Evolutionary conservation across 2,888 invertebrate genomes (phyloP).

Genomic region (Sesamia inferens): DNA sequence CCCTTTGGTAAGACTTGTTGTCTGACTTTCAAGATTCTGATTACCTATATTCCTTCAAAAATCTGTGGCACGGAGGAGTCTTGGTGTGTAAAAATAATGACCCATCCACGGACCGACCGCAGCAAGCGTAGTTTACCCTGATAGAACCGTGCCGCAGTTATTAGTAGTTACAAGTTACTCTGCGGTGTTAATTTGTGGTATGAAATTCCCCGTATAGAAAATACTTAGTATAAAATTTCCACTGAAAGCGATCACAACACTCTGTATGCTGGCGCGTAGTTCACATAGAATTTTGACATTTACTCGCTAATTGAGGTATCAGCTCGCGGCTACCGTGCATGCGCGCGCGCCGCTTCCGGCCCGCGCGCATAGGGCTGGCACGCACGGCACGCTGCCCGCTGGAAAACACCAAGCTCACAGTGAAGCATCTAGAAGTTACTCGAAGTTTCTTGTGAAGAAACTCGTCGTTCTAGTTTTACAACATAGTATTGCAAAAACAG

Average conservation of each 20-base stretch:
- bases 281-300: conserved; percentile 85
- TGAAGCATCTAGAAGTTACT: not conserved
- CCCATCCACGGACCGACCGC: not conserved
- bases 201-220: conserved; percentile 9
- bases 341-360: conserved; percentile 77
- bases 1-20: no score
- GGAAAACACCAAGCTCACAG: conserved; percentile 7
- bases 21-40: no score
- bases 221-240: conserved; percentile 27
- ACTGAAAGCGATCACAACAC: conserved; percentile 53
- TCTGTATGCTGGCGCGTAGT: conserved; percentile 74
- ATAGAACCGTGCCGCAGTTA: not conserved
- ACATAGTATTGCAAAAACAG: no score
- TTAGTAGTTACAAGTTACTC: not conserved
- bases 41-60: no score
- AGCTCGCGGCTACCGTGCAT: conserved; percentile 83
- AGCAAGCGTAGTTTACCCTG: not conserved
- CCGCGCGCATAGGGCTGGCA: conserved; percentile 37
- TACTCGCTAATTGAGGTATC: conserved; percentile 85
- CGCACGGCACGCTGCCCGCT: not conserved
- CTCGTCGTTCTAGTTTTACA: not conserved
- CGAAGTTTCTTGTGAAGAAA: not conserved
- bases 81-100: not conserved
- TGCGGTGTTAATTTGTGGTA: conserved; percentile 20
- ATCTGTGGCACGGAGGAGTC: no score